These are phyloP conservation scores for Craseonycteris thonglongyai DNA, from an alignment of 2,113 vertebrate species.

Conservation along the genomic window DNA sequence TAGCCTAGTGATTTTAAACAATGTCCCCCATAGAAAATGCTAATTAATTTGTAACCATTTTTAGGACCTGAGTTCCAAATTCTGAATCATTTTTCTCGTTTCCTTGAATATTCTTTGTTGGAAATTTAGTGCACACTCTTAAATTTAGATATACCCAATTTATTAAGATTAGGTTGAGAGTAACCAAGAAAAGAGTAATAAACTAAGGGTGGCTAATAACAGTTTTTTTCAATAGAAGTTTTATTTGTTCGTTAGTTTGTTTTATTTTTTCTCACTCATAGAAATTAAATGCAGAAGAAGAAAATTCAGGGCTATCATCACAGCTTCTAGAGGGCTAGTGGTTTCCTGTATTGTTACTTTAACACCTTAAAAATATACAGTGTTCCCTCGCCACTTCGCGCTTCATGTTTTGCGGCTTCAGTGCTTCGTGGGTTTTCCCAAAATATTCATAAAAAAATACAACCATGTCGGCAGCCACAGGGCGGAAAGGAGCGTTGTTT, in stretches of 20 bases:
- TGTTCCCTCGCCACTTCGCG: too few species aligned
- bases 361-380: background rate
- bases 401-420: too few species aligned
- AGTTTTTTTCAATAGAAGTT: background rate
- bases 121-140: background rate
- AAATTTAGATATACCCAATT: background rate
- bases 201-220: background rate
- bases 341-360: background rate
- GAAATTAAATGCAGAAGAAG: background rate
- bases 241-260: too few species aligned
- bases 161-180: background rate
- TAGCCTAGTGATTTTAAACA: background rate
- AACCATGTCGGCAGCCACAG: too few species aligned
- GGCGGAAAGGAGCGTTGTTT: too few species aligned
- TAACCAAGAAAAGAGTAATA: background rate
- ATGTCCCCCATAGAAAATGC: background rate
- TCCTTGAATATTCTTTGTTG: background rate
- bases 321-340: background rate
- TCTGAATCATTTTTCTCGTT: background rate
- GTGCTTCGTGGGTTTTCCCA: too few species aligned
- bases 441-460: too few species aligned
- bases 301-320: background rate
- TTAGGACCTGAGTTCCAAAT: background rate
- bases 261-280: background rate
- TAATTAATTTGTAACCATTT: background rate